Evolutionary conservation across 2,888 invertebrate genomes (phyloP).

Genomic region (Aethes cnicana): DNA sequence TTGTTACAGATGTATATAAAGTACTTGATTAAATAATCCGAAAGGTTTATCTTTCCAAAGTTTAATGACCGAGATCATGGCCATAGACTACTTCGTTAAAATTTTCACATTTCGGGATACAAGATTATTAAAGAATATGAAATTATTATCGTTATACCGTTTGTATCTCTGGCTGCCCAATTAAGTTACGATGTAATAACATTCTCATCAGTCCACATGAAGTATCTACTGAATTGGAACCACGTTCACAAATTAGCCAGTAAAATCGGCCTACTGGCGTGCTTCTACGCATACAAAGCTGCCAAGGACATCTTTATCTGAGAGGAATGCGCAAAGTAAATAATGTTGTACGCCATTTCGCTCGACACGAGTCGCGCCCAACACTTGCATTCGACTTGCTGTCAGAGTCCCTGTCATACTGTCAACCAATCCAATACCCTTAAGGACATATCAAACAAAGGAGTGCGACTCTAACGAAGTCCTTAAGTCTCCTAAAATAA

Average conservation of each 20-base stretch:
- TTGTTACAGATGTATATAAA: too few relatives aligned
- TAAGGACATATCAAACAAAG: conserved; percentile 20
- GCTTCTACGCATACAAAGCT: conserved; percentile 64
- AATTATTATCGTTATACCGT: background rate
- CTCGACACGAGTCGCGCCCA: conserved; percentile 58
- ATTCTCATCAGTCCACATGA: too few relatives aligned
- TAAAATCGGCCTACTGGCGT: conserved; percentile 37
- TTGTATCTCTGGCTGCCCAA: background rate
- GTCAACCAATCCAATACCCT: too few relatives aligned
- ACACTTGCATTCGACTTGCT: conserved; percentile 39
- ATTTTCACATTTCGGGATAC: too few relatives aligned
- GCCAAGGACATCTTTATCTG: conserved; percentile 80
- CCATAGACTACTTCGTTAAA: too few relatives aligned
- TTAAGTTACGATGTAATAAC: too few relatives aligned
- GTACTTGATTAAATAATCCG: too few relatives aligned
- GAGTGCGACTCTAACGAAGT: conserved; percentile 10
- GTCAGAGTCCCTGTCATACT: conserved; percentile 17
- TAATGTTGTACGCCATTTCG: conserved; percentile 68
- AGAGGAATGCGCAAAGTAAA: conserved; percentile 76
- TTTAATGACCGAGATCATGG: too few relatives aligned
- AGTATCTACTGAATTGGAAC: background rate
- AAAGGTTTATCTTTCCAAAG: too few relatives aligned
- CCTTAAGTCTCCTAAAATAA: too few relatives aligned
- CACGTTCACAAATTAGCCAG: conserved; percentile 35
- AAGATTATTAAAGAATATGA: too few relatives aligned